phyloP scores from a whole-genome alignment of 2,888 invertebrate species.

The Cataglyphis rosenhaueri region DNA sequence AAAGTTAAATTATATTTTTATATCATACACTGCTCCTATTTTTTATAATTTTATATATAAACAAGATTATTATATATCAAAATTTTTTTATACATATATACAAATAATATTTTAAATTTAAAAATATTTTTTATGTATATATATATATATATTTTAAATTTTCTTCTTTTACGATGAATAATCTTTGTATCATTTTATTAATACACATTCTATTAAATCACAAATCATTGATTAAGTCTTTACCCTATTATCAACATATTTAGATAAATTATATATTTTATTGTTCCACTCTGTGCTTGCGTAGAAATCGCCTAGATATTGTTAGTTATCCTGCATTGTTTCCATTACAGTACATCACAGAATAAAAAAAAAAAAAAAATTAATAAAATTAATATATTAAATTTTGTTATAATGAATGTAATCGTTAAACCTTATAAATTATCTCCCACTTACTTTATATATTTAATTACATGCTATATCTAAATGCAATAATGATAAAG shows the following conservation, averaged over 20 bases:
- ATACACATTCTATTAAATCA: neutral
- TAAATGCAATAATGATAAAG: conserved; percentile 4
- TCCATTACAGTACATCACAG: neutral
- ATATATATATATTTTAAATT: neutral
- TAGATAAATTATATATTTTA: conserved; percentile 22
- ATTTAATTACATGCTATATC: neutral
- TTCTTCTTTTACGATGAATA: neutral
- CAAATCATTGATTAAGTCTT: neutral
- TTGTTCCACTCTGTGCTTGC: neutral
- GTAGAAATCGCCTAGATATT: neutral
- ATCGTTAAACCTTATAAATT: neutral
- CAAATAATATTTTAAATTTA: too few species aligned
- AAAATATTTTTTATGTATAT: neutral
- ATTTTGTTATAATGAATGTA: neutral
- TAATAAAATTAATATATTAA: neutral
- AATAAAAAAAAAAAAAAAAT: neutral
- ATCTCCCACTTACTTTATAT: neutral
- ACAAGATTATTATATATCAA: neutral
- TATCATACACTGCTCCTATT: neutral
- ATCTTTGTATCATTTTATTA: neutral
- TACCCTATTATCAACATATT: conserved; percentile 1
- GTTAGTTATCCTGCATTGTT: conserved; percentile 11
- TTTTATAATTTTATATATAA: neutral
- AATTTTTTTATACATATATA: too few species aligned
- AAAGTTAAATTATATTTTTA: conserved; percentile 3